A percentile compares a stretch with the other conserved stretches of the same genome.
phyloP scores from a whole-genome alignment of 2,113 vertebrate genomes.

The Pterocles orientalis region DNA sequence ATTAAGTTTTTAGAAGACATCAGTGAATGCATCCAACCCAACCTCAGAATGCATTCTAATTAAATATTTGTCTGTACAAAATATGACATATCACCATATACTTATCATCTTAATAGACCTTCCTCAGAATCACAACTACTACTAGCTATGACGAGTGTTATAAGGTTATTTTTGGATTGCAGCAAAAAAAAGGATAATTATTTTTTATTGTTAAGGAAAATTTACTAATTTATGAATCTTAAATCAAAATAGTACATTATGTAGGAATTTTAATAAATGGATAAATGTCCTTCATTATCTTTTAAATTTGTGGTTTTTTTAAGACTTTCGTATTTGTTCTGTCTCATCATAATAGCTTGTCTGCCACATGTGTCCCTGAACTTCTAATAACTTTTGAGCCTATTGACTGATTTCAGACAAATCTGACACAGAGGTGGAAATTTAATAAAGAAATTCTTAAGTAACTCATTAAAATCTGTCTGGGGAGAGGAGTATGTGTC shows the following conservation, averaged over 20 bases:
- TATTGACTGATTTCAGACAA: neutral
- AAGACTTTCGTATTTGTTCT: neutral
- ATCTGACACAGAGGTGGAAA: neutral
- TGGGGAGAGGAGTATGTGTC: neutral
- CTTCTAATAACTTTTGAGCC: neutral
- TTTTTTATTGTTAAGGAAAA: neutral
- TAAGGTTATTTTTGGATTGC: neutral
- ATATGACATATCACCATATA: neutral
- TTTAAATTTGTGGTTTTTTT: neutral
- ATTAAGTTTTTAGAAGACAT: neutral
- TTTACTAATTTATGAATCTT: neutral
- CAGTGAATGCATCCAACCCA: neutral
- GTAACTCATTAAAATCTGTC: neutral
- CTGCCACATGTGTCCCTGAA: neutral
- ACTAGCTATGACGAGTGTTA: neutral
- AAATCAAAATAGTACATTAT: neutral
- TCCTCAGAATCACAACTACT: neutral
- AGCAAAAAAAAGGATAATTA: neutral
- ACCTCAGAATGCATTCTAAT: neutral
- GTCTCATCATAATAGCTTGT: neutral
- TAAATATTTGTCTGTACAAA: neutral
- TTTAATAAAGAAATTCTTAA: neutral
- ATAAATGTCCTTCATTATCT: neutral
- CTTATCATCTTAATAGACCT: neutral
- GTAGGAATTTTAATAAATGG: neutral